Conservation (phyloP, 2,113 vertebrate species). For the Sinocyclocheilus anshuiensis region DNA sequence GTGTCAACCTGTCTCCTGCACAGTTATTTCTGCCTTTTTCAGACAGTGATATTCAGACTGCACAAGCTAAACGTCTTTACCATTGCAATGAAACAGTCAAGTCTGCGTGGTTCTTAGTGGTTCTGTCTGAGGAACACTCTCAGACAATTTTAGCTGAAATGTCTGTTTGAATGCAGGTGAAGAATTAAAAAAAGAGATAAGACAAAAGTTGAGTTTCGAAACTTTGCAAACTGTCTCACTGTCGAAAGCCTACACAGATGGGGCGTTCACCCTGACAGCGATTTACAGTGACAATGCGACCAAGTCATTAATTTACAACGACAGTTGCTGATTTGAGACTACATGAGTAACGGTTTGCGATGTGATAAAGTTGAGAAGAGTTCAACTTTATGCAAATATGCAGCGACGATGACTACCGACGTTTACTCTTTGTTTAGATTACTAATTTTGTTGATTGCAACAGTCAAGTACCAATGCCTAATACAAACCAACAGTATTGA, state of each 20-base stretch:
- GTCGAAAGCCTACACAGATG: background rate
- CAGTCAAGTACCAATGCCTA: background rate
- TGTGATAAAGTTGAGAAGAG: background rate
- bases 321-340: background rate
- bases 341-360: background rate
- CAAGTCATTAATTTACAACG: background rate
- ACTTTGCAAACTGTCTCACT: background rate
- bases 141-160: background rate
- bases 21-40: background rate
- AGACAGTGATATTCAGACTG: background rate
- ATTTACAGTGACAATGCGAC: background rate
- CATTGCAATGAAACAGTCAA: background rate
- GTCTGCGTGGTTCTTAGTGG: background rate
- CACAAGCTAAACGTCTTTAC: constrained; percentile 15
- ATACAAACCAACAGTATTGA: background rate
- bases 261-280: constrained; percentile 10
- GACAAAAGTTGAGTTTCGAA: background rate
- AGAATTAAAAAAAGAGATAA: constrained; percentile 8
- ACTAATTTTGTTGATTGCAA: background rate
- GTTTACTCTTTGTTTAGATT: background rate
- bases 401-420: background rate
- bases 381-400: background rate
- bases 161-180: constrained; percentile 14
- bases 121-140: background rate
- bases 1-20: constrained; percentile 47